phyloP scores from a whole-genome alignment of 1,140 invertebrate species.

The Pseudomyrmex sp. region DNA sequence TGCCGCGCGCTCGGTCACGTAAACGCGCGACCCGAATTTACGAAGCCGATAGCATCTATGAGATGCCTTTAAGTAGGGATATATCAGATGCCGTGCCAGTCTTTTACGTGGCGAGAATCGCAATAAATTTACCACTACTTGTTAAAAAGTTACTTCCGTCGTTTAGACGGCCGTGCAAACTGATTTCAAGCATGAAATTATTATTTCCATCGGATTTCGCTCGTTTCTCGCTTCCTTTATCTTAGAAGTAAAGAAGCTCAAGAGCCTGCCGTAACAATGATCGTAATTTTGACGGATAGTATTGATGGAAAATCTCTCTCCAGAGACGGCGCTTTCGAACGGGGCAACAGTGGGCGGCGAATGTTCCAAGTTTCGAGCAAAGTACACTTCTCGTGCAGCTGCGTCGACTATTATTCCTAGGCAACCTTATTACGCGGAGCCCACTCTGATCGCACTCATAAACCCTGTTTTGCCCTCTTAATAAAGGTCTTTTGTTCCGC shows the following conservation, averaged over 20 bases:
- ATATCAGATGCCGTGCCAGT: constrained; percentile 4
- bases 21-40: constrained; percentile 40
- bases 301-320: constrained; percentile 12
- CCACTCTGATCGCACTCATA: constrained; percentile 32
- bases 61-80: not conserved
- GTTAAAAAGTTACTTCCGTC: constrained; percentile 36
- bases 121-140: constrained; percentile 45
- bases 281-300: not conserved
- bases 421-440: constrained; percentile 30
- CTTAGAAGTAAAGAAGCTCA: not conserved
- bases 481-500: constrained; percentile 38
- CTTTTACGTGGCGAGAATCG: constrained; percentile 23
- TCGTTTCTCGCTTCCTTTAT: not conserved
- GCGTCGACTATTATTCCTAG: constrained; percentile 38
- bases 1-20: constrained; percentile 28
- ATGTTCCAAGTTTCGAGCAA: not conserved
- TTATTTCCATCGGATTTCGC: constrained; percentile 5
- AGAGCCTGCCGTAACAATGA: not conserved
- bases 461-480: constrained; percentile 33
- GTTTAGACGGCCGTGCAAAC: constrained; percentile 48
- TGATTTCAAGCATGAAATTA: constrained; percentile 40
- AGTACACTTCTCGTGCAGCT: constrained; percentile 31
- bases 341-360: not conserved
- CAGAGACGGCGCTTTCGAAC: not conserved
- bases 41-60: constrained; percentile 22